Evolutionary conservation across 2,888 invertebrate species (phyloP).

Genomic region (Camponotus fellah): DNA sequence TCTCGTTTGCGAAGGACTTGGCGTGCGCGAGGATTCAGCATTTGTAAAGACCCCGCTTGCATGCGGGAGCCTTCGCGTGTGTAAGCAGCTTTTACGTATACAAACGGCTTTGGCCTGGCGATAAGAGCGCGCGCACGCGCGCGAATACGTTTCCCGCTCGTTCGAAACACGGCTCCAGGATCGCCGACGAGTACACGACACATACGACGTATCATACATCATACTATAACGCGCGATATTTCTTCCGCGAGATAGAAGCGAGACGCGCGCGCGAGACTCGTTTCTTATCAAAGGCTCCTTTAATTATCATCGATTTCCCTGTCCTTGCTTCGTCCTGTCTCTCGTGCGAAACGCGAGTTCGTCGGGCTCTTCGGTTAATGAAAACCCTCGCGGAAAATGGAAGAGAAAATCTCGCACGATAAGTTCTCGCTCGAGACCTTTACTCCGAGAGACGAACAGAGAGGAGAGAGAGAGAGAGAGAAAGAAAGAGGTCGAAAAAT

Average conservation of each 20-base stretch:
- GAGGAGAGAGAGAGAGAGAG: slow-evolving; percentile 16
- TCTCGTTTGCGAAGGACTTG: slow-evolving; percentile 21
- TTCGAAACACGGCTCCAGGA: not conserved
- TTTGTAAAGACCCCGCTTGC: slow-evolving; percentile 19
- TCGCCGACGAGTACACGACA: not conserved
- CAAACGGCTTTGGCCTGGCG: slow-evolving; percentile 2
- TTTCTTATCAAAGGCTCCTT: slow-evolving; percentile 35
- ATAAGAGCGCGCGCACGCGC: slow-evolving; percentile 3
- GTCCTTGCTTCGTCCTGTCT: not conserved
- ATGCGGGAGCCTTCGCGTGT: slow-evolving; percentile 4
- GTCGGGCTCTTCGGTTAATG: slow-evolving; percentile 66
- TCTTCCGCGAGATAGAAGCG: slow-evolving; percentile 20
- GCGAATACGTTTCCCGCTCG: not conserved
- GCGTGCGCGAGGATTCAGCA: slow-evolving; percentile 39
- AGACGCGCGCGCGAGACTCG: slow-evolving; percentile 8
- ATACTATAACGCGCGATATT: slow-evolving; percentile 26
- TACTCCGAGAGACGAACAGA: not conserved
- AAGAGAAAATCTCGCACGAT: slow-evolving; percentile 5
- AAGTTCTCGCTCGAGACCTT: slow-evolving; percentile 5
- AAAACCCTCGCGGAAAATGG: slow-evolving; percentile 56
- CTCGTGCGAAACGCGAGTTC: slow-evolving; percentile 9
- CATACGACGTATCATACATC: not conserved
- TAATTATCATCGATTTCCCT: slow-evolving; percentile 46
- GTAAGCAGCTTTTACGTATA: slow-evolving; percentile 24
- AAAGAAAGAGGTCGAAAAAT: slow-evolving; percentile 34